Evolutionary conservation across 2,797 vertebrate species (phyloP).

Genomic region (Salarias fasciatus): DNA sequence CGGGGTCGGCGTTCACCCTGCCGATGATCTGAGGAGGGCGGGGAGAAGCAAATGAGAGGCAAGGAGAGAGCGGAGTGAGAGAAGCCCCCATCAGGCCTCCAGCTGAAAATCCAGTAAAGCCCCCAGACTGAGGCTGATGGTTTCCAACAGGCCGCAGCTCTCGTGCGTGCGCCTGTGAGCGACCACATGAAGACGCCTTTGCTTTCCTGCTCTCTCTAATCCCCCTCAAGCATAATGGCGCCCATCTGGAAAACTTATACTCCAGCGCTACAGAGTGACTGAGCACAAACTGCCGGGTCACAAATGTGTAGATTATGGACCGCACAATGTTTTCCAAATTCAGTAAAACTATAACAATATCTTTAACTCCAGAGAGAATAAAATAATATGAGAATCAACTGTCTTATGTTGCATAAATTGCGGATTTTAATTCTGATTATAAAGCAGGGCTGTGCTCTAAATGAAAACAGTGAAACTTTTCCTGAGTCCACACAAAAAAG

Average conservation of each 20-base stretch:
- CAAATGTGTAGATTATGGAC: conserved; percentile 9
- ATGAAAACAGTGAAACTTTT: too few relatives aligned
- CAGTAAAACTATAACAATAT: not conserved
- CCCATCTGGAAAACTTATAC: conserved; percentile 63
- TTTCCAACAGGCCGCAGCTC: conserved; percentile 47
- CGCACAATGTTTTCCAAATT: not conserved
- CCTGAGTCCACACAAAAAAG: too few relatives aligned
- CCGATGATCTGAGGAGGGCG: conserved; percentile 89
- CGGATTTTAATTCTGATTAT: too few relatives aligned
- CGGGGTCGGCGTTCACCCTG: conserved; percentile 94
- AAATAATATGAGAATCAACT: too few relatives aligned
- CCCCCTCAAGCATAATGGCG: conserved; percentile 41
- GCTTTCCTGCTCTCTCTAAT: conserved; percentile 55
- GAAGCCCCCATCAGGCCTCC: conserved; percentile 12
- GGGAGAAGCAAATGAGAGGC: conserved; percentile 6
- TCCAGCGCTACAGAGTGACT: conserved; percentile 19
- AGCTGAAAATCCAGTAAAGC: conserved; percentile 44
- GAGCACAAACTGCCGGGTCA: conserved; percentile 40
- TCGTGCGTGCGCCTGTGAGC: conserved; percentile 28
- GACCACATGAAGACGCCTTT: conserved; percentile 63
- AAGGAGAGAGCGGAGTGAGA: conserved; percentile 22
- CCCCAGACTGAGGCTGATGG: conserved; percentile 26
- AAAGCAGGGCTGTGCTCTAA: too few relatives aligned
- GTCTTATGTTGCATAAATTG: too few relatives aligned
- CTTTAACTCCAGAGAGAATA: not conserved